Base-by-base conservation (phyloP, 2,797 vertebrate genomes). In the Bovichtus variegatus region DNA sequence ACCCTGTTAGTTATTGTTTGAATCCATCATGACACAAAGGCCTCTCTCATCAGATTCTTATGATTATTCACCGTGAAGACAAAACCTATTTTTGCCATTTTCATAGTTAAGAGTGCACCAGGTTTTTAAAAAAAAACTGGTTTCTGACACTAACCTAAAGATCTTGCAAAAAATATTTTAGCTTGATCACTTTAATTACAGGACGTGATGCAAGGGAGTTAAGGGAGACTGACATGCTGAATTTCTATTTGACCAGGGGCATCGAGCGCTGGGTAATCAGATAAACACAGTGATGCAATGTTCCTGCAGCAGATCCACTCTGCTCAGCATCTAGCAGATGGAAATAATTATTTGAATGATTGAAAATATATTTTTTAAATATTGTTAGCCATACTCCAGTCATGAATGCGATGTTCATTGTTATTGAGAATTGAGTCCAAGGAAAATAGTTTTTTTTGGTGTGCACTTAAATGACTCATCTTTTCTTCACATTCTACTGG, bases 201-300 rank as follows among this genome's bases (percentile, higher is more conserved):
- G 41, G 65, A 61, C 40, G 54, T 70, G 67, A 76, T 61, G 41
- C 50, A 43, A 18, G 59, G 51, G 19, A 69, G 71, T 46, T 60
- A 40, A 58, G 10, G 2, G 21, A 68, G 44, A 66, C 40, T 54
- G 66, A 29, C 34, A 23, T 76, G 50, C 71, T 59, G 78, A 80
- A 71, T 81, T 44, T 68, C 6, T 76, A 58, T 82, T 88, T 87
- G 51, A 75, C 54, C 10, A 11, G 23, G 49, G 65, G 71, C 55
- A 74, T 79, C 69, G 63, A 66, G 76, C 60, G 58, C 55, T 54
- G 16, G 57, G 27, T 82, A 76, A 85, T 67, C 73, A 44, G 21
- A 74, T 53, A 55, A 63, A 81, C 23, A 71, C 47, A 58, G 11
- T 3, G 63, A 49, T 59, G 49, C 44, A n/a, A 3, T 72, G 63